A percentile compares a stretch with the other conserved stretches of the same genome.
Evolutionary conservation across 2,797 vertebrate species (phyloP).

Genomic region (Thunnus albacares): DNA sequence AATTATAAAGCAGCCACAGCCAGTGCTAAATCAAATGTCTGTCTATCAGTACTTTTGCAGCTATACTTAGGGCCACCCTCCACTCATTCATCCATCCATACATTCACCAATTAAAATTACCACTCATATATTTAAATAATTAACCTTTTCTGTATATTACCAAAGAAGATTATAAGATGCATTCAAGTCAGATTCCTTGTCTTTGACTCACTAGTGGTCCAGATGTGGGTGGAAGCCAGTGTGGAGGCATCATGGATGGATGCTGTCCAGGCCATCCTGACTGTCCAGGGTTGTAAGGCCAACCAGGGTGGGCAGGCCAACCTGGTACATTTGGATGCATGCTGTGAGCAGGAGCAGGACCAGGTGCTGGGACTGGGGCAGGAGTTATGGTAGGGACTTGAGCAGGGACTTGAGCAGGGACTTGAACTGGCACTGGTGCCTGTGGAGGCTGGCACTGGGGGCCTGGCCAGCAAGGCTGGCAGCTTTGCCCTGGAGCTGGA

Average conservation of each 20-base stretch:
- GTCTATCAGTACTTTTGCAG: background rate
- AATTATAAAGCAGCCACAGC: background rate
- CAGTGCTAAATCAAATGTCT: background rate
- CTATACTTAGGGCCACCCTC: background rate
- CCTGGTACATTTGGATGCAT: slow-evolving; percentile 52
- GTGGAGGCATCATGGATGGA: slow-evolving; percentile 62
- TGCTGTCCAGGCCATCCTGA: slow-evolving; percentile 86
- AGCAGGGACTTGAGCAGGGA: slow-evolving; percentile 41
- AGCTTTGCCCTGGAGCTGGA: slow-evolving; percentile 22
- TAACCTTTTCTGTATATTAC: background rate
- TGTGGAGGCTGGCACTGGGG: slow-evolving; percentile 61
- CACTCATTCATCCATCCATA: background rate
- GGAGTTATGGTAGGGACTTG: slow-evolving; percentile 30
- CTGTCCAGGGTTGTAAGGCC: slow-evolving; percentile 85
- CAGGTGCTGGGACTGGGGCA: slow-evolving; percentile 36
- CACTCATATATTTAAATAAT: background rate
- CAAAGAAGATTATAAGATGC: background rate
- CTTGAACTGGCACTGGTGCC: slow-evolving; percentile 34
- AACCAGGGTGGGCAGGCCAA: slow-evolving; percentile 71
- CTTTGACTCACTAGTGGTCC: slow-evolving; percentile 82
- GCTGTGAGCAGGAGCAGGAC: slow-evolving; percentile 20
- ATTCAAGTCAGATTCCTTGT: background rate
- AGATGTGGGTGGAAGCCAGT: slow-evolving; percentile 81
- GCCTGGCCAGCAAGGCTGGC: slow-evolving; percentile 62
- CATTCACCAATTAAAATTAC: background rate